A percentile compares a stretch with the other conserved stretches of the same genome.
phyloP scores from a whole-genome alignment of 2,113 vertebrate species.

The Megaleporinus macrocephalus region DNA sequence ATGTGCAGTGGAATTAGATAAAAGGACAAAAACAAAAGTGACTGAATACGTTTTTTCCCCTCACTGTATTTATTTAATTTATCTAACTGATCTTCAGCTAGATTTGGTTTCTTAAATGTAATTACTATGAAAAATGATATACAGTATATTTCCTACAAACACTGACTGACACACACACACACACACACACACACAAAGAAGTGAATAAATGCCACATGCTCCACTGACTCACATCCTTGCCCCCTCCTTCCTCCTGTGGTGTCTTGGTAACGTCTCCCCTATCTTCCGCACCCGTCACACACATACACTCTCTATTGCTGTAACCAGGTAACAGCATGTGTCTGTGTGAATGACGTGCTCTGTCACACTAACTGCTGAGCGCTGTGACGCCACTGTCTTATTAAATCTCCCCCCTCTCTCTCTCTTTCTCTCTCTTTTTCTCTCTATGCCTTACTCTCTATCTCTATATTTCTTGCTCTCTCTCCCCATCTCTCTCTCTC shows the following conservation, averaged over 20 bases:
- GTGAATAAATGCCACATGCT: conserved; percentile 17
- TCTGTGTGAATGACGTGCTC: conserved; percentile 36
- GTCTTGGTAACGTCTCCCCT: conserved; percentile 33
- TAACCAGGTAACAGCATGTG: conserved; percentile 75
- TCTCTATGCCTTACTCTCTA: neutral
- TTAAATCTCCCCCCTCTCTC: conserved; percentile 25
- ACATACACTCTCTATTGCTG: conserved; percentile 56
- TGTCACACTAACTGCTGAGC: conserved; percentile 37
- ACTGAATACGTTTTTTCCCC: no score
- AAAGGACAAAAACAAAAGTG: no score
- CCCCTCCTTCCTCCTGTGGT: conserved; percentile 27
- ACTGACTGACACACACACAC: neutral
- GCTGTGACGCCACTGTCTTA: conserved; percentile 42
- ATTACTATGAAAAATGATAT: no score
- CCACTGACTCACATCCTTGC: conserved; percentile 17
- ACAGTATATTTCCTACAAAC: neutral
- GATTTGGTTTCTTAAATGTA: no score
- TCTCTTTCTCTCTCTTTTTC: conserved; percentile 2
- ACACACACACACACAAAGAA: conserved; percentile 8
- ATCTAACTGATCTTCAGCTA: no score
- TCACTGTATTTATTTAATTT: no score
- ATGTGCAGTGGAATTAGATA: no score
- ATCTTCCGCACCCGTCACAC: conserved; percentile 15
- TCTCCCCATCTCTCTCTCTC: neutral
- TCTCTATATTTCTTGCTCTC: neutral